A percentile compares a stretch with the other conserved stretches of the same genome.
Conservation (phyloP, 2,888 invertebrate species). For the Andrena minutula region DNA sequence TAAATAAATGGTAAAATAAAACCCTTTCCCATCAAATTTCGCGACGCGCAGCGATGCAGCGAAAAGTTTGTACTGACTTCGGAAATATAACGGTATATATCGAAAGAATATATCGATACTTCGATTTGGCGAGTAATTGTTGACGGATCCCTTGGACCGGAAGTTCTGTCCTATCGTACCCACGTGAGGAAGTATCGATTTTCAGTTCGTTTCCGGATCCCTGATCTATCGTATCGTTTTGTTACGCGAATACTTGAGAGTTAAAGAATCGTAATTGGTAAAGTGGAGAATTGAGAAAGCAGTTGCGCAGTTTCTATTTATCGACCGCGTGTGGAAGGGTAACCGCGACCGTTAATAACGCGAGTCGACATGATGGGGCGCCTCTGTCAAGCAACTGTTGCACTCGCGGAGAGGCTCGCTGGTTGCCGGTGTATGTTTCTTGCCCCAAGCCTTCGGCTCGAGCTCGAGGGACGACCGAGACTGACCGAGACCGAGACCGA, state of each 20-base stretch:
- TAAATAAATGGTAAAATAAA: conserved; percentile 59
- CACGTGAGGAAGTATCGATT: background rate
- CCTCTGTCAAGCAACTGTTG: conserved; percentile 63
- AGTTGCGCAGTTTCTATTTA: conserved; percentile 31
- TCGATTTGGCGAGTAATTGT: background rate
- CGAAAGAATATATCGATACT: conserved; percentile 4
- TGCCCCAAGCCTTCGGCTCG: conserved; percentile 48
- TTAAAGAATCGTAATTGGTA: no score
- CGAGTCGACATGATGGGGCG: conserved; percentile 31
- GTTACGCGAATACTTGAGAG: no score
- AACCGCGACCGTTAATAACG: conserved; percentile 16
- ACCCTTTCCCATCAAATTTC: background rate
- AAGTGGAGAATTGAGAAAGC: no score
- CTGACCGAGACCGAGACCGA: conserved; percentile 3
- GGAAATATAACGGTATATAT: background rate
- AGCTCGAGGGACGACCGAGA: conserved; percentile 50
- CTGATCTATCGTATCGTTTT: no score
- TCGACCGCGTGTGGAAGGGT: conserved; percentile 29
- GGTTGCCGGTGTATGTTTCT: conserved; percentile 47
- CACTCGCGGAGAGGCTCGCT: conserved; percentile 50
- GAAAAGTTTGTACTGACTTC: background rate
- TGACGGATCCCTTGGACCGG: background rate
- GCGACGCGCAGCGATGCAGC: background rate
- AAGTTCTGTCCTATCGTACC: background rate
- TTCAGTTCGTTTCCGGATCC: background rate